These are phyloP conservation scores for Albula glossodonta DNA, from an alignment of 2,113 vertebrate genomes.

Conservation along the genomic window DNA sequence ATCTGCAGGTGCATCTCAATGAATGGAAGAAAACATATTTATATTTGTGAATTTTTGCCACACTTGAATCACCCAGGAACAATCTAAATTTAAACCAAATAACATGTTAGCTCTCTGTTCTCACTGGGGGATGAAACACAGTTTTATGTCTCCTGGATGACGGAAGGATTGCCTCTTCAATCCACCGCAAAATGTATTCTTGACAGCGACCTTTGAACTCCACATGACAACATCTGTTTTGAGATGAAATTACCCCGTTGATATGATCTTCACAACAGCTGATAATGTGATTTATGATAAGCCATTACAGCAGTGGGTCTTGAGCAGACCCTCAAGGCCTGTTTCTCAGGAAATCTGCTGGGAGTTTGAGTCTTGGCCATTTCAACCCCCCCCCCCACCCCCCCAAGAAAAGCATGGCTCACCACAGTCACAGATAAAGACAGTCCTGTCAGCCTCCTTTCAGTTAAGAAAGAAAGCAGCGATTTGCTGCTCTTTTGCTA, in stretches of 20 bases:
- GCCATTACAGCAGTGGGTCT: slow-evolving; percentile 19
- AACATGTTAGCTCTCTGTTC: neutral
- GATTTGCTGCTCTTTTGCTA: neutral
- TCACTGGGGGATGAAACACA: neutral
- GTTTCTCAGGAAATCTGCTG: slow-evolving; percentile 16
- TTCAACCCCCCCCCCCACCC: neutral
- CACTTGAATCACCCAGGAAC: neutral
- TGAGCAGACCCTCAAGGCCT: neutral
- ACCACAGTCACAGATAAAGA: neutral
- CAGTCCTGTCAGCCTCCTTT: neutral
- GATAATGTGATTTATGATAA: slow-evolving; percentile 54
- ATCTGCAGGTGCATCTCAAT: neutral
- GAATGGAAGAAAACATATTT: neutral
- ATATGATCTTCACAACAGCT: slow-evolving; percentile 44
- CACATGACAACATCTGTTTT: slow-evolving; percentile 60
- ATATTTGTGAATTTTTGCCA: no score
- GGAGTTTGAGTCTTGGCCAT: slow-evolving; percentile 7
- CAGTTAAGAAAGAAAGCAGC: neutral
- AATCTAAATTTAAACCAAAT: neutral
- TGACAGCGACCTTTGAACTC: slow-evolving; percentile 52
- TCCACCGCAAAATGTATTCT: slow-evolving; percentile 53
- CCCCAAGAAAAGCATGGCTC: neutral
- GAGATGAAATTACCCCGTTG: slow-evolving; percentile 41
- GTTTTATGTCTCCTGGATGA: neutral
- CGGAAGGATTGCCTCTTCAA: slow-evolving; percentile 16